Evolutionary conservation across 1,140 invertebrate species (phyloP).

Genomic region (Stegodyphus mimosarum): DNA sequence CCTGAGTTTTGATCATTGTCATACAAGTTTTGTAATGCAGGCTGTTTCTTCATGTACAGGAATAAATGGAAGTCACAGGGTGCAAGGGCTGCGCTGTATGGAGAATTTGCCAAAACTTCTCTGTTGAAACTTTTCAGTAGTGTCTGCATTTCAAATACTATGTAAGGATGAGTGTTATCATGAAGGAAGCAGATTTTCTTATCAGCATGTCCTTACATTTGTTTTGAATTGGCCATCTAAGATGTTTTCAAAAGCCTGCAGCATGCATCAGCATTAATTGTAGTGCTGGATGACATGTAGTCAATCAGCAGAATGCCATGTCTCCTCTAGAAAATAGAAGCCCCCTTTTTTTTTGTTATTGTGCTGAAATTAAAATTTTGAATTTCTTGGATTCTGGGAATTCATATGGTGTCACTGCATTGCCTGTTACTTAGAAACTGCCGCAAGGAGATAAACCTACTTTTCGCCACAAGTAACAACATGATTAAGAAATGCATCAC

Average conservation of each 20-base stretch:
- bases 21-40: neutral
- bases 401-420: neutral
- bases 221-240: constrained; percentile 1
- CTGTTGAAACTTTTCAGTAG: neutral
- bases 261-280: neutral
- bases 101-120: constrained; percentile 1
- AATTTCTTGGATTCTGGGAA: constrained; percentile 12
- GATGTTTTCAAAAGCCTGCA: neutral
- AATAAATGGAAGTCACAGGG: constrained; percentile 1
- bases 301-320: constrained; percentile 1
- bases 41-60: neutral
- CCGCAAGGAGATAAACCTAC: neutral
- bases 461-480: neutral
- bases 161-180: constrained; percentile 1
- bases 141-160: neutral
- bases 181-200: neutral
- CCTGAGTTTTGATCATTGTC: neutral
- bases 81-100: neutral
- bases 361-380: neutral
- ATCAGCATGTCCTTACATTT: neutral
- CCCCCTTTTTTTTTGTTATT: neutral
- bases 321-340: neutral
- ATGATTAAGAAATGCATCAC: neutral
- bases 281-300: neutral
- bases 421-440: neutral